Evolutionary conservation across 1,140 invertebrate genomes (phyloP), one percentile per base, ranked within the genome.

Genomic region (Thereuonema tuberculata): DNA sequence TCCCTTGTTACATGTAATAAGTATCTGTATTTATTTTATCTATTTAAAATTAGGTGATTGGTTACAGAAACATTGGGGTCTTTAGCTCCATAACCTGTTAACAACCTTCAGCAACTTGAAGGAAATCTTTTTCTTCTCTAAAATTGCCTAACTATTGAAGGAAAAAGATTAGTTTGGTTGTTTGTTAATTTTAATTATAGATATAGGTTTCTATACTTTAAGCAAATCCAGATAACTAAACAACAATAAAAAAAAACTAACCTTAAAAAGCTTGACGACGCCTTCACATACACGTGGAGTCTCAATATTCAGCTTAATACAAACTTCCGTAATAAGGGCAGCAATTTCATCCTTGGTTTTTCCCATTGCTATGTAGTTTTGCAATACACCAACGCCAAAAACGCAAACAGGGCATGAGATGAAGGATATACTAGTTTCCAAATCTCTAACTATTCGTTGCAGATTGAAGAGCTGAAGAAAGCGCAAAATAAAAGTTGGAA

Each of bases 301-400:
- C 70, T 92, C 86, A 46, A 92, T 86, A 64, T 89, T 87, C 12
- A 92, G 72, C 47, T 84, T 88, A 50, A 24, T 50, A 68, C 89
- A 93, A 66, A 91, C 89, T 62, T 89, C 84, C 62, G 84, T 87
- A 46, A 88, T 87, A 64, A 83, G 87, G 63, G 82, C 81, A 67
- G 87, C 83, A n/a, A 93, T 90, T 68, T 92, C 87, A 29, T 86
- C 82, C 58, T 87, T 84, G 20, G 81, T 86, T 74, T 89, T 89
- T 21, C 87, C 87, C 0, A 77, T 77, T 66, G 82, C 80, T 43
- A 91, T 90, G 66, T 90, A 92, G 69, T 92, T 86, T 68, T 89
- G 86, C 24, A 93, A 73, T 25, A 93, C 72, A 0, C 87, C 84
- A 49, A 87, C 86, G 1, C 88, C 84, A 50, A 12, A 50, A 5